Conservation (phyloP, 2,113 vertebrate genomes). For the Dromas ardeola region DNA sequence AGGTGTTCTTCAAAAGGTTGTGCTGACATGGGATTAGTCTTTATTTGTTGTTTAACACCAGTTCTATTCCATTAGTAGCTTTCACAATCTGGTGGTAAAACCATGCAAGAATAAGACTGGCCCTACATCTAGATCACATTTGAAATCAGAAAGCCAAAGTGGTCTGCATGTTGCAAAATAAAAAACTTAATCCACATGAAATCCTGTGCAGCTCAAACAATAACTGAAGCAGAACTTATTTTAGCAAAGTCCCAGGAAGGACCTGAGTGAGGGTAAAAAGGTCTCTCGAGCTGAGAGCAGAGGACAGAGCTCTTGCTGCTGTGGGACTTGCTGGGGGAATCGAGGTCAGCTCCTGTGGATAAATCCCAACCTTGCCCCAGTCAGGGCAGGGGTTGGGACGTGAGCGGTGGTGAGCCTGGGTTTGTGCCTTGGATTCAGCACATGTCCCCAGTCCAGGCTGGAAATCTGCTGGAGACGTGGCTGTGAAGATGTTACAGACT, state of each 20-base stretch:
- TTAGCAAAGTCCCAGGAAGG: neutral
- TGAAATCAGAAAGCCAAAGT: neutral
- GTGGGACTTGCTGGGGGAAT: neutral
- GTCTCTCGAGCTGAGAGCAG: neutral
- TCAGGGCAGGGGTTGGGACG: neutral
- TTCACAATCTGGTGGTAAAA: neutral
- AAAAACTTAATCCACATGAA: neutral
- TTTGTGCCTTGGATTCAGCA: neutral
- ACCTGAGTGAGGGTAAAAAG: neutral
- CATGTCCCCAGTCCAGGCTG: neutral
- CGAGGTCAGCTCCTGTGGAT: neutral
- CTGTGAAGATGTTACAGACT: neutral
- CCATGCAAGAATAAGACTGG: neutral
- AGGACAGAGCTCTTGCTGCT: neutral
- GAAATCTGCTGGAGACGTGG: neutral
- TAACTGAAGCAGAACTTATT: neutral
- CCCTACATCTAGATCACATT: neutral
- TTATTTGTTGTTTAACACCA: neutral
- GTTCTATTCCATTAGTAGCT: neutral
- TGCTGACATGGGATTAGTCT: neutral
- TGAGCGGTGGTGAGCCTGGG: neutral
- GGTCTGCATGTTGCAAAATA: neutral
- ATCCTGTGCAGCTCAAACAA: neutral
- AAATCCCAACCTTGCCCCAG: fast-evolving
- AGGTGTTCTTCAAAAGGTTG: neutral